Percentiles rank a stretch among this genome's conserved stretches.
Conservation (phyloP, 2,888 invertebrate genomes). For the Pasiphila rectangulata region DNA sequence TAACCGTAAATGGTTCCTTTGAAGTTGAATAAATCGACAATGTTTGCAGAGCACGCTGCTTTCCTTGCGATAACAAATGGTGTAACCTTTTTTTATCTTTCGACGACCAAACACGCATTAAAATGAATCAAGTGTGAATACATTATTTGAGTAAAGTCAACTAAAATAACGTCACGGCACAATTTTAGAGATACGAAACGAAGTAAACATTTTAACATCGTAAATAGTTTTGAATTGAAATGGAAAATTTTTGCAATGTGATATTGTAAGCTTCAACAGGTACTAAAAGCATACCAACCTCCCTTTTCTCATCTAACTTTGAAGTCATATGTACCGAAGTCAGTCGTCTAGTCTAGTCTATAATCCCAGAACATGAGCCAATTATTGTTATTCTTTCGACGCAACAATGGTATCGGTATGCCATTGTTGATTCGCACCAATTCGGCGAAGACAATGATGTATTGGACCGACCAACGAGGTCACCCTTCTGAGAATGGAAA, state of each 20-base stretch:
- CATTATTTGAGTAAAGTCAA: constrained; percentile 2
- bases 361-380: neutral
- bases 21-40: constrained; percentile 29
- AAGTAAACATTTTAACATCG: neutral
- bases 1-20: constrained; percentile 25
- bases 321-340: too few relatives aligned
- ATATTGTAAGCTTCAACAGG: neutral
- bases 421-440: constrained; percentile 32
- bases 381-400: constrained; percentile 5
- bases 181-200: constrained; percentile 4
- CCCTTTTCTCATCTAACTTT: too few relatives aligned
- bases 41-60: constrained; percentile 17
- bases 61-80: constrained; percentile 16
- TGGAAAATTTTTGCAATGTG: neutral
- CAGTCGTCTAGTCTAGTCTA: too few relatives aligned
- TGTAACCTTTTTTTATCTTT: constrained; percentile 16
- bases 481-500: constrained; percentile 38
- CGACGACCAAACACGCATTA: constrained; percentile 9
- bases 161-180: constrained; percentile 9
- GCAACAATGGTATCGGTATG: constrained; percentile 27
- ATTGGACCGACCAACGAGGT: constrained; percentile 37
- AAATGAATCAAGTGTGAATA: constrained; percentile 15
- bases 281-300: too few relatives aligned
- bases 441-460: constrained; percentile 41
- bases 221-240: neutral